Percentiles rank a stretch among this genome's conserved stretches.
Evolutionary conservation across 2,888 invertebrate species (phyloP).

Genomic region (Drosophila picticornis): DNA sequence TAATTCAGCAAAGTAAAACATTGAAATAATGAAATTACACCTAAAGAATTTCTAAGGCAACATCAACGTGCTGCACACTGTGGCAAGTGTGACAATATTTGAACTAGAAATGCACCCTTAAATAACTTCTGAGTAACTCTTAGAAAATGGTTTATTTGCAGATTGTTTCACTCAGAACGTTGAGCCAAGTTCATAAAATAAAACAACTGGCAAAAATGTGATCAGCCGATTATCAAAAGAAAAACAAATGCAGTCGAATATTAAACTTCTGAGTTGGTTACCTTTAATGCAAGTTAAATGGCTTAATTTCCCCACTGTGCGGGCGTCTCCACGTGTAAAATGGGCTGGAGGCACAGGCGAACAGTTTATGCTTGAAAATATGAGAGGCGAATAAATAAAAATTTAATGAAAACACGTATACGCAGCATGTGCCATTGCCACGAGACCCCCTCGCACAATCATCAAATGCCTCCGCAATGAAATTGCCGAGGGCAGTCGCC

Average conservation of each 20-base stretch:
- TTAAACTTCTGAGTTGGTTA: background rate
- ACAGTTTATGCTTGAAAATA: conserved; percentile 50
- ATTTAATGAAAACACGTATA: conserved; percentile 77
- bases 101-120: background rate
- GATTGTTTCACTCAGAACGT: background rate
- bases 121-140: background rate
- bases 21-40: conserved; percentile 80
- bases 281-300: background rate
- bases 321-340: background rate
- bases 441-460: background rate
- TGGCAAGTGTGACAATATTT: background rate
- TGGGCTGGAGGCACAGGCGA: conserved; percentile 11
- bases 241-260: background rate
- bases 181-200: background rate
- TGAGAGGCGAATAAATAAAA: conserved; percentile 69
- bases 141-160: background rate
- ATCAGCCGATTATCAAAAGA: background rate
- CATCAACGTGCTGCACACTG: conserved; percentile 7
- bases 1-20: conserved; percentile 79
- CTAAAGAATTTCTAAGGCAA: conserved; percentile 67
- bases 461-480: conserved; percentile 8
- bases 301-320: conserved; percentile 12
- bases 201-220: background rate
- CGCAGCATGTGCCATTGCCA: conserved; percentile 55
- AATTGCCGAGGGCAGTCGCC: conserved; percentile 38